Evolutionary conservation across 2,888 invertebrate species (phyloP).

Genomic region (Callyntrura sp.): DNA sequence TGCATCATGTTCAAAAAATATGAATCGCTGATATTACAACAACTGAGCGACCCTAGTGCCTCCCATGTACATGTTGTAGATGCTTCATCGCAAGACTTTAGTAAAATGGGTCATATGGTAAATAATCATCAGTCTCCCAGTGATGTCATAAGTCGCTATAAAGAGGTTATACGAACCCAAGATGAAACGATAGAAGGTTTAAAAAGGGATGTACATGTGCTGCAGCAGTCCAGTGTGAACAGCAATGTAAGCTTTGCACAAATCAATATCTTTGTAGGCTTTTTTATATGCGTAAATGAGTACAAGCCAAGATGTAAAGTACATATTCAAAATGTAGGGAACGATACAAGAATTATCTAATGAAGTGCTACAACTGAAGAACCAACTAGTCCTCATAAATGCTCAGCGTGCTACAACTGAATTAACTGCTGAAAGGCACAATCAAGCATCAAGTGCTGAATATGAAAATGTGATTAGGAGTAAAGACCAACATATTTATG

Average conservation of each 20-base stretch:
- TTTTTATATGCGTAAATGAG: too few species aligned
- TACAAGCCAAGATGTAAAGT: too few species aligned
- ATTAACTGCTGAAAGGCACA: constrained; percentile 59
- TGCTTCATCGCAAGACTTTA: constrained; percentile 73
- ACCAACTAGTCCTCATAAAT: constrained; percentile 82
- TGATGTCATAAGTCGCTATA: constrained; percentile 83
- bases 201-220: constrained; percentile 79
- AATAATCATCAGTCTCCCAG: constrained; percentile 83
- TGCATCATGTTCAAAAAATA: constrained; percentile 93
- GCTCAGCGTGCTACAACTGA: constrained; percentile 81
- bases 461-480: constrained; percentile 87
- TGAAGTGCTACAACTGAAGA: constrained; percentile 83
- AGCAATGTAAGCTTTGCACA: constrained; percentile 82
- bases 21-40: constrained; percentile 82
- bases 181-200: constrained; percentile 81
- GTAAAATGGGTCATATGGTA: constrained; percentile 80
- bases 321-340: constrained; percentile 60
- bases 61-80: constrained; percentile 61
- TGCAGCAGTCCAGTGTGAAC: constrained; percentile 76
- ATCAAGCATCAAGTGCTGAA: constrained; percentile 78
- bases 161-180: constrained; percentile 83
- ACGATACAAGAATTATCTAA: constrained; percentile 81
- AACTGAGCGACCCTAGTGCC: constrained; percentile 79
- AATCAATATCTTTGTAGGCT: too few species aligned
- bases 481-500: constrained; percentile 91